These are phyloP conservation scores for Protomyctophum bolini DNA, from an alignment of 2,113 vertebrate genomes.

Conservation along the genomic window DNA sequence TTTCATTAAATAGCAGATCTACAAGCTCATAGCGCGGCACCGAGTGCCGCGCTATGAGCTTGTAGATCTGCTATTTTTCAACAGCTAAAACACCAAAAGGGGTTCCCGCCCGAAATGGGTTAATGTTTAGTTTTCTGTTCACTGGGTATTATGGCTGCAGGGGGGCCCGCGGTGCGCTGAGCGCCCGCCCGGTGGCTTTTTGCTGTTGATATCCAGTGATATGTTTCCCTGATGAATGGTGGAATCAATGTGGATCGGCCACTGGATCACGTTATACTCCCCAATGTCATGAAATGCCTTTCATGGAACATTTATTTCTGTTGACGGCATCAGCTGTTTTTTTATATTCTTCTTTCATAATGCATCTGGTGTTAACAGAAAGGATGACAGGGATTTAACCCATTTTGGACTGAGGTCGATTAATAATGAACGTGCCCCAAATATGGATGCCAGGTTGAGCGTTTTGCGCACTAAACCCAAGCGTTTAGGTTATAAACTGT, in stretches of 20 bases:
- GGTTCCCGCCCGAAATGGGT: slow-evolving; percentile 39
- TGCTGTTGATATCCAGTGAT: slow-evolving; percentile 27
- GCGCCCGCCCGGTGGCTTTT: slow-evolving; percentile 4
- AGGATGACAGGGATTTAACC: slow-evolving; percentile 33
- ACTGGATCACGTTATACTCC: slow-evolving; percentile 52
- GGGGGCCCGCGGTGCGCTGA: slow-evolving; percentile 30
- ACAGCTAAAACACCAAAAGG: too few species aligned
- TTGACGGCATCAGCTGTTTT: slow-evolving; percentile 71
- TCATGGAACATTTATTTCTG: slow-evolving; percentile 65
- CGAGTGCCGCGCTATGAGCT: too few species aligned
- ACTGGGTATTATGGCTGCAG: slow-evolving; percentile 37
- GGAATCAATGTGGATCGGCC: slow-evolving; percentile 43
- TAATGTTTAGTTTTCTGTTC: slow-evolving; percentile 65
- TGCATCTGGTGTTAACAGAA: slow-evolving; percentile 51
- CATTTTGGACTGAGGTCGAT: too few species aligned
- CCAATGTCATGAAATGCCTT: slow-evolving; percentile 51
- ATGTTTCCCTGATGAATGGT: slow-evolving; percentile 62
- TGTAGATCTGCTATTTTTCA: too few species aligned
- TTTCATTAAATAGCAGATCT: too few species aligned
- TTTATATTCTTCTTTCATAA: slow-evolving; percentile 44
- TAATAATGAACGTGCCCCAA: too few species aligned
- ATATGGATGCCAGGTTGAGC: too few species aligned
- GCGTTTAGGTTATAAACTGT: too few species aligned
- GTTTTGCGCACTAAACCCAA: too few species aligned
- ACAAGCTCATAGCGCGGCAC: too few species aligned